A percentile compares a stretch with the other conserved stretches of the same genome.
phyloP scores from a whole-genome alignment of 2,113 vertebrate species.

The Irena cyanogastra region DNA sequence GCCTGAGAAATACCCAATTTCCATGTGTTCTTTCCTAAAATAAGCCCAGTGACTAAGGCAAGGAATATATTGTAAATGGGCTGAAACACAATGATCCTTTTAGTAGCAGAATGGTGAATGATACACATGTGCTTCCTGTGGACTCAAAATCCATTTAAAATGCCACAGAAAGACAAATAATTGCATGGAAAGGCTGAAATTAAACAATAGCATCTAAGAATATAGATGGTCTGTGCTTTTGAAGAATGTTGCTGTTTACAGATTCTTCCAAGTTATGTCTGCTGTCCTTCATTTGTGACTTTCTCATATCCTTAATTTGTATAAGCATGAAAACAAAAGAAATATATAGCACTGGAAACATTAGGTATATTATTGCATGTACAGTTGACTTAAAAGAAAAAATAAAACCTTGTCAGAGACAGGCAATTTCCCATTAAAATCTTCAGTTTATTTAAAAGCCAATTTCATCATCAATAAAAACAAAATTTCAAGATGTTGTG shows the following conservation, averaged over 20 bases:
- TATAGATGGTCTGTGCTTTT: background rate
- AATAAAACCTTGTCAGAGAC: background rate
- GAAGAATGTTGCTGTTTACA: background rate
- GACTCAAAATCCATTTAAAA: background rate
- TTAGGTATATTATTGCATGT: background rate
- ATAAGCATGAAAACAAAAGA: background rate
- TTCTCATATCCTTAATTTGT: background rate
- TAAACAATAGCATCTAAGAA: background rate
- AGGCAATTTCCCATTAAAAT: background rate
- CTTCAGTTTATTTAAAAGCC: background rate
- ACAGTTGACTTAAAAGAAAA: background rate
- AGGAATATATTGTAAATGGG: background rate
- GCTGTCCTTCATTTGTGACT: background rate
- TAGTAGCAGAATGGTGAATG: background rate
- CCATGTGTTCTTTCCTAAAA: background rate
- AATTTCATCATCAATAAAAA: constrained; percentile 17
- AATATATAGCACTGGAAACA: background rate
- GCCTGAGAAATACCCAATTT: background rate
- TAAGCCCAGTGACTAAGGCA: background rate
- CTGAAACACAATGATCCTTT: background rate
- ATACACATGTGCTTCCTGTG: background rate
- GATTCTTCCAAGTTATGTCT: background rate
- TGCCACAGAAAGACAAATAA: background rate
- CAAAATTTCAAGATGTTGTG: constrained; percentile 7
- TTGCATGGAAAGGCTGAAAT: background rate